phyloP scores from a whole-genome alignment of 2,888 invertebrate species.

The Eurytoma adleriae region DNA sequence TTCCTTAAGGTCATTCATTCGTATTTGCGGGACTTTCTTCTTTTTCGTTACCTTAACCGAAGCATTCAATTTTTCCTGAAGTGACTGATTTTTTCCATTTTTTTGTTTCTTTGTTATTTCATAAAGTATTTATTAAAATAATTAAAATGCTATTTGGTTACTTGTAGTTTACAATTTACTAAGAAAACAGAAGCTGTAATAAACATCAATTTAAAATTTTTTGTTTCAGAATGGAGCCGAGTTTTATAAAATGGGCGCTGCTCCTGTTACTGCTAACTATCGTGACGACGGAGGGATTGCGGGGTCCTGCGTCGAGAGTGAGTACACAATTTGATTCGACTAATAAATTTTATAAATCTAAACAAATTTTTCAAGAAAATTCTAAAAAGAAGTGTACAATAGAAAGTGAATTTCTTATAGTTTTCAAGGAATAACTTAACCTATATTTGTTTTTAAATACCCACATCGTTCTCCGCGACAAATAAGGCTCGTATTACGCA shows the following conservation, averaged over 20 bases:
- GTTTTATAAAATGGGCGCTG: constrained; percentile 48
- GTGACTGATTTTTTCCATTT: background rate
- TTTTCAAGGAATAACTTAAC: too few species aligned
- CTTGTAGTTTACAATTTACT: background rate
- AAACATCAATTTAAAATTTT: constrained; percentile 7
- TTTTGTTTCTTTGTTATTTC: background rate
- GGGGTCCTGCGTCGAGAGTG: constrained; percentile 24
- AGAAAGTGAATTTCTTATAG: background rate
- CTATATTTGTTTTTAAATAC: too few species aligned
- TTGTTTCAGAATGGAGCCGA: constrained; percentile 51
- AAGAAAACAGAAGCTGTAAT: background rate
- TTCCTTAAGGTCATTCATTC: too few species aligned
- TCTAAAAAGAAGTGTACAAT: too few species aligned
- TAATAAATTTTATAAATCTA: too few species aligned
- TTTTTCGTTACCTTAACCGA: background rate
- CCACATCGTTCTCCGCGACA: too few species aligned
- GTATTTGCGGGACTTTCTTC: background rate
- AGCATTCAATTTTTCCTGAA: background rate
- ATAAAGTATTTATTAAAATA: background rate
- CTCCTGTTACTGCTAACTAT: constrained; percentile 42
- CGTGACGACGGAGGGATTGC: constrained; percentile 40
- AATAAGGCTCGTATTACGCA: too few species aligned
- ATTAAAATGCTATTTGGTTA: background rate
- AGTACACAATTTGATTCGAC: background rate
- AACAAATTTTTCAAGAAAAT: too few species aligned